Evolutionary conservation across 2,113 vertebrate species (phyloP), one percentile per base, ranked within the genome.

Genomic region (Thinocorus orbignyianus): DNA sequence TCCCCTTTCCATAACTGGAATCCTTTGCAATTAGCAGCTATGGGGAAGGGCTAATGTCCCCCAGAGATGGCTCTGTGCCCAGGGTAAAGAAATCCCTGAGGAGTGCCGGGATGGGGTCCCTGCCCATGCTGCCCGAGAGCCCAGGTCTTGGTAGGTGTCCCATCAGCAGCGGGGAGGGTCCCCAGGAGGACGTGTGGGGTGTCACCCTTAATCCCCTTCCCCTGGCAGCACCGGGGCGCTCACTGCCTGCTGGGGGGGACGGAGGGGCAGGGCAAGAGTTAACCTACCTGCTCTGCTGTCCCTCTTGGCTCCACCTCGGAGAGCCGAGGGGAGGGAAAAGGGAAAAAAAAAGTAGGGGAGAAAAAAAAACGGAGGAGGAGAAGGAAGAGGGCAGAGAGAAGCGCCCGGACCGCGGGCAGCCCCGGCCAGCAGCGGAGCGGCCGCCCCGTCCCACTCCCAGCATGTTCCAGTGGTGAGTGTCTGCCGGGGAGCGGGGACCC

Each of bases 391-490:
- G 68, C 64, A 92, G 51, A 76, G 81, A 64, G 87, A 71, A 81
- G 97, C 88, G 96, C 87, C 95, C 84, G 79, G 90, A 81, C 73
- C 49, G 44, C 46, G 64, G 90, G 81, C 93, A 93, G 95, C 68
- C 83, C 61, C 89, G 95, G 90, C 87, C 90, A 93, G 77, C 94
- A 88, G 79, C 52, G 80, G 70, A 93, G 84, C 84, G 72, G 93
- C 95, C 90, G 64, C 57, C 78, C 62, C 62, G 72, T 86, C 87
- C 85, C 91, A 51, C 58, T 95, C 91, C 90, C 94, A 97, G 94
- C 97, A 98, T 98, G 98, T 98, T 97, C 78, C 97, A 95, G 93
- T 97, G 98, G 98, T 98, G 92, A 98, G 98, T 98, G 85, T 37
- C 41, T 13, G 33, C 71, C 30, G 42, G 44, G 71, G 23, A 74